phyloP scores from a whole-genome alignment of 2,888 invertebrate genomes.

The Pollenia angustigena region DNA sequence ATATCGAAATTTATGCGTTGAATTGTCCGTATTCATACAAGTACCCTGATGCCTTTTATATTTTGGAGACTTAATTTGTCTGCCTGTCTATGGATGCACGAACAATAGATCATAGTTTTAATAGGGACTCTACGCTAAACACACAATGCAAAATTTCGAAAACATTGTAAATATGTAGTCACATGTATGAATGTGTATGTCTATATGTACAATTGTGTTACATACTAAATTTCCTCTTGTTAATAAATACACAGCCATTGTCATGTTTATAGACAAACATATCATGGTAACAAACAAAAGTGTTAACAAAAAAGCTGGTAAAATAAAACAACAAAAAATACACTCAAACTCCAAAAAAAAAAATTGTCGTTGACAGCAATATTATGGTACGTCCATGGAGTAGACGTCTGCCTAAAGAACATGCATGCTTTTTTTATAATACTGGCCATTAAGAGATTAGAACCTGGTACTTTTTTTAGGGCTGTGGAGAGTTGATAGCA shows the following conservation, averaged over 20 bases:
- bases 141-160: conserved; percentile 24
- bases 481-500: too few species aligned
- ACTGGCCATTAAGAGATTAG: too few species aligned
- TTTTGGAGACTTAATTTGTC: conserved; percentile 55
- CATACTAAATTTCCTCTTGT: conserved; percentile 35
- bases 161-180: not conserved
- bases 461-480: too few species aligned
- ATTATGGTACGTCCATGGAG: conserved; percentile 18
- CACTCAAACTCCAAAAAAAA: conserved; percentile 10
- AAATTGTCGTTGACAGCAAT: conserved; percentile 59
- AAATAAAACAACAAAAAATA: conserved; percentile 8
- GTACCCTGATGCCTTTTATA: conserved; percentile 15
- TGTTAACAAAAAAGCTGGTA: too few species aligned
- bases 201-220: conserved; percentile 13
- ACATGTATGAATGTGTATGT: not conserved
- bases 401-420: not conserved
- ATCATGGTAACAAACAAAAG: not conserved
- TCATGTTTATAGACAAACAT: conserved; percentile 32
- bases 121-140: conserved; percentile 31
- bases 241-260: conserved; percentile 46
- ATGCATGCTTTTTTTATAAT: not conserved
- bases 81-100: conserved; percentile 46
- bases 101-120: conserved; percentile 68
- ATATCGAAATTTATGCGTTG: conserved; percentile 15
- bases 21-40: conserved; percentile 15